Base-by-base conservation (phyloP, 2,888 invertebrate genomes). In the Drosophila pseudotalamancana region DNA sequence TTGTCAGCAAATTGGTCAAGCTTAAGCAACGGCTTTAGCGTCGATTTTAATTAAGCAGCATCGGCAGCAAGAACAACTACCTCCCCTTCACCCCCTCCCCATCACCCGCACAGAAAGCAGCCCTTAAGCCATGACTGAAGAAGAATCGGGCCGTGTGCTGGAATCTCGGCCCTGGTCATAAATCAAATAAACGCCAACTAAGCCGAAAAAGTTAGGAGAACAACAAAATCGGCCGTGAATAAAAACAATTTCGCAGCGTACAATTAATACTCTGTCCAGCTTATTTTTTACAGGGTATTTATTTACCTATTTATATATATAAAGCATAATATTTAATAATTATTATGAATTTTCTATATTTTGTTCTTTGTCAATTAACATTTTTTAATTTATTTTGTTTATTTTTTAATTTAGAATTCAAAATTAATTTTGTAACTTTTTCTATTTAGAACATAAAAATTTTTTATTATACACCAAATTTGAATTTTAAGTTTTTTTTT, bases 121-220 rank as follows among this genome's bases (percentile, higher is more conserved):
- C 21, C 39, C 21, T 16, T 37, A 14, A 18, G 11, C 34, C 34
- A 35, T n/a, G n/a, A n/a, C 16, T 9, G 34, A 14, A 31, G 34
- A 19, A 34, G 55, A 29, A 50, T 57, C 31, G 60, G 60, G 27
- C 16, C 51, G 18, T 11, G 48, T 40, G 68, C 54, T 54, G 43
- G 68, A 72, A 75, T 79, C 79, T 66, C 67, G 86, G 74, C 69
- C 72, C 69, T 64, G 68, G 75, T 72, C 79, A 88, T 88, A 86
- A 86, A 86, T 86, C 86, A 86, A 86, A 88, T 86, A 84, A 86
- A 81, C 87, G 77, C 81, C 77, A 75, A 79, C 79, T 78, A 73
- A 74, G 75, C 73, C 68, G 61, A 68, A 83, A 64, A 70, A 68
- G 77, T 62, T 60, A 66, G 64, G 66, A 59, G 21, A 43, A 49